Conservation (phyloP, 2,113 vertebrate species). For the Plestiodon gilberti region DNA sequence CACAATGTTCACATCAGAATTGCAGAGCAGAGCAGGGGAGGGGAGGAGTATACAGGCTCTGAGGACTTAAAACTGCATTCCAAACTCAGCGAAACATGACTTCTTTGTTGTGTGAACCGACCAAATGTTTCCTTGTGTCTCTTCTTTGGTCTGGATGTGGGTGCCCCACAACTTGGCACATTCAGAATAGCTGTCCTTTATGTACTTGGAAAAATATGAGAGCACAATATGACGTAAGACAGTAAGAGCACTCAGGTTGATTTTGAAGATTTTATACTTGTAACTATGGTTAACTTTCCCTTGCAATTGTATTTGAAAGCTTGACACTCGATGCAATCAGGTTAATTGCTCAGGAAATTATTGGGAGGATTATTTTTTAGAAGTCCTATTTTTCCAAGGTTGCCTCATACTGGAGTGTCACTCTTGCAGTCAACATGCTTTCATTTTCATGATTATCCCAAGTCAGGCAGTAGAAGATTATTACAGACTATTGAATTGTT, state of each 20-base stretch:
- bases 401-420: not conserved
- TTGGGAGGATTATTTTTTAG: not conserved
- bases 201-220: not conserved
- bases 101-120: too few species aligned
- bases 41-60: too few species aligned
- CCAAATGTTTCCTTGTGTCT: not conserved
- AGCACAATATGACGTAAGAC: not conserved
- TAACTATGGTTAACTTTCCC: not conserved
- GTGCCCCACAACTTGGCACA: not conserved
- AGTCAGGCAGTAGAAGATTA: not conserved
- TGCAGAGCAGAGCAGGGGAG: too few species aligned
- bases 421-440: slow-evolving; percentile 3
- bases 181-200: not conserved
- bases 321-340: not conserved
- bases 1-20: too few species aligned
- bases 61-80: too few species aligned
- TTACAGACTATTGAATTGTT: not conserved
- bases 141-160: not conserved
- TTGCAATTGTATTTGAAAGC: not conserved
- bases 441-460: not conserved
- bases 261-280: not conserved
- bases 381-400: not conserved
- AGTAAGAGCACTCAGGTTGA: not conserved
- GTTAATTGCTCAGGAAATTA: not conserved
- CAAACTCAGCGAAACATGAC: too few species aligned